phyloP scores from a whole-genome alignment of 1,140 invertebrate genomes.

The Drosophila guanche region DNA sequence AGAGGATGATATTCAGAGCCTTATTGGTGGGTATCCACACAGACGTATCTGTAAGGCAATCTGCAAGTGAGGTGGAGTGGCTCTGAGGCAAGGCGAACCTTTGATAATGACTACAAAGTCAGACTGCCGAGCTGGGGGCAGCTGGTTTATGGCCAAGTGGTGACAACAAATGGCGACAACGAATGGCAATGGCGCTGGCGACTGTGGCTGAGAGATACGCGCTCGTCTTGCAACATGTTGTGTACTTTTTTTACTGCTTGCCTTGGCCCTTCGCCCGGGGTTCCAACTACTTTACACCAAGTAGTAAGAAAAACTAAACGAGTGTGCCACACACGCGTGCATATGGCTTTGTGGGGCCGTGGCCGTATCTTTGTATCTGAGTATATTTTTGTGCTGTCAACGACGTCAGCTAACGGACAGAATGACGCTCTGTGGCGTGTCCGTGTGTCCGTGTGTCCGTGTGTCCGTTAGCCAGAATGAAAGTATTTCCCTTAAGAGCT shows the following conservation, averaged over 20 bases:
- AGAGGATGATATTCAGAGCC: neutral
- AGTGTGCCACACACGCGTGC: too few species aligned
- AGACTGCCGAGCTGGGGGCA: neutral
- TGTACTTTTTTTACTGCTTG: conserved; percentile 25
- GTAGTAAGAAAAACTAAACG: too few species aligned
- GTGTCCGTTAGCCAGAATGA: conserved; percentile 22
- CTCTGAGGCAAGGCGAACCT: conserved; percentile 20
- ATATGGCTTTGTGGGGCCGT: too few species aligned
- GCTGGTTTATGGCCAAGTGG: conserved; percentile 36
- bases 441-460: neutral
- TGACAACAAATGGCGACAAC: conserved; percentile 11
- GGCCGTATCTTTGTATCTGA: neutral
- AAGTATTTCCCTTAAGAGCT: conserved; percentile 34
- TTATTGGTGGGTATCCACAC: conserved; percentile 3
- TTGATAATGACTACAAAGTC: conserved; percentile 70
- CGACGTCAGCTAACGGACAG: conserved; percentile 21
- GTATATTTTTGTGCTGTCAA: conserved; percentile 12
- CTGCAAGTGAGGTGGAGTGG: neutral
- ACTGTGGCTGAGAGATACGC: conserved; percentile 43
- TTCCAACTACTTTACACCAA: too few species aligned
- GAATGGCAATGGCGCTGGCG: conserved; percentile 1
- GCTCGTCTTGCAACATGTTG: conserved; percentile 42
- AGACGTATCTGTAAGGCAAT: too few species aligned
- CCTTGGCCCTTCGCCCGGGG: neutral
- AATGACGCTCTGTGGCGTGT: conserved; percentile 29